phyloP scores from a whole-genome alignment of 2,888 invertebrate species.

The Tolmerus cingulatus region DNA sequence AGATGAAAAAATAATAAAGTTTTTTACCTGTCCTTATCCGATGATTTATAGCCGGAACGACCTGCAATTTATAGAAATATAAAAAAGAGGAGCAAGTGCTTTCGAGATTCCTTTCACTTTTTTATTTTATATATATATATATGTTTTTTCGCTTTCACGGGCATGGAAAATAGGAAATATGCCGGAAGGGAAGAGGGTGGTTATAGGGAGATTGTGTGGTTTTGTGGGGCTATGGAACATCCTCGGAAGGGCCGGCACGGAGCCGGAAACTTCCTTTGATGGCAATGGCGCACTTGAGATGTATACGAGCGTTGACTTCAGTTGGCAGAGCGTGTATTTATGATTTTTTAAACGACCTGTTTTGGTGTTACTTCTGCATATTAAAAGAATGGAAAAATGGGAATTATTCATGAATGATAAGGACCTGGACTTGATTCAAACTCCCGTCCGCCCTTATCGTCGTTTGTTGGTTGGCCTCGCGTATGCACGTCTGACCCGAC shows the following conservation, averaged over 20 bases:
- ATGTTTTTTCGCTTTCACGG: background rate
- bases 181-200: background rate
- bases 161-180: background rate
- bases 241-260: background rate
- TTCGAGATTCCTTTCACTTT: constrained; percentile 18
- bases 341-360: constrained; percentile 30
- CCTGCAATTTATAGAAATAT: constrained; percentile 67
- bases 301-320: constrained; percentile 7
- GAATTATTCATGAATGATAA: constrained; percentile 30
- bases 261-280: constrained; percentile 22
- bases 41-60: constrained; percentile 83
- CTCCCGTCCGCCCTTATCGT: background rate
- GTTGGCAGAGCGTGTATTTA: constrained; percentile 10
- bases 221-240: background rate
- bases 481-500: constrained; percentile 1
- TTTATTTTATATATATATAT: background rate
- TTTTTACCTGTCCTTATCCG: constrained; percentile 83
- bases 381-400: constrained; percentile 20
- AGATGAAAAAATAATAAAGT: constrained; percentile 15
- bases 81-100: constrained; percentile 36
- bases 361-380: constrained; percentile 16
- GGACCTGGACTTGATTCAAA: constrained; percentile 17
- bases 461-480: background rate
- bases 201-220: background rate
- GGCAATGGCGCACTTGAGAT: constrained; percentile 4